Evolutionary conservation across 1,140 invertebrate species (phyloP).

Genomic region (Globodera rostochiensis): DNA sequence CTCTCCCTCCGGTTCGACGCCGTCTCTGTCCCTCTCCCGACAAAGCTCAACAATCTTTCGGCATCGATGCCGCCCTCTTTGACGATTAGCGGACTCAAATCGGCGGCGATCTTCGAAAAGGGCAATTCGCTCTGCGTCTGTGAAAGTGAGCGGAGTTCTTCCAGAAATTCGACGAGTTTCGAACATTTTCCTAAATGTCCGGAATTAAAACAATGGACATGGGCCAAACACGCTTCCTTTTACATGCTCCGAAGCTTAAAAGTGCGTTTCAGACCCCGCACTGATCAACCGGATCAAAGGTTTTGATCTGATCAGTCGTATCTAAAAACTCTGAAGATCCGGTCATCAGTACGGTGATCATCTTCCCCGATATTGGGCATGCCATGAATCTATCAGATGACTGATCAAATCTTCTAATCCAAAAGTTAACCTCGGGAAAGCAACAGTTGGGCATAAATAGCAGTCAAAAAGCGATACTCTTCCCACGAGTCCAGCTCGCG

Average conservation of each 20-base stretch:
- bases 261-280: too few relatives aligned
- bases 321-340: too few relatives aligned
- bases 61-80: background rate
- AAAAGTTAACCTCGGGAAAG: background rate
- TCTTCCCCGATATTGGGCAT: too few relatives aligned
- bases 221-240: too few relatives aligned
- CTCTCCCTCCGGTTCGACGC: background rate
- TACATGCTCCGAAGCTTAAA: too few relatives aligned
- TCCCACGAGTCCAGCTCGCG: constrained; percentile 23
- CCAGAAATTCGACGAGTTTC: background rate
- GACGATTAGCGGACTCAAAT: background rate
- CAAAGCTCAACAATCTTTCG: background rate
- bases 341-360: too few relatives aligned
- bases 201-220: too few relatives aligned
- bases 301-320: too few relatives aligned
- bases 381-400: too few relatives aligned
- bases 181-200: background rate
- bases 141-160: background rate
- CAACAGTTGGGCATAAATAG: constrained; percentile 8
- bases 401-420: too few relatives aligned
- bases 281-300: too few relatives aligned
- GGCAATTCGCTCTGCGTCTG: background rate
- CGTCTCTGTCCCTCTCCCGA: background rate
- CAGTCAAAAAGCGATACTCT: constrained; percentile 14
- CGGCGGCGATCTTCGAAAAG: background rate